A percentile compares a stretch with the other conserved stretches of the same genome.
These are phyloP conservation scores for Enteromius trimaculatus DNA, from an alignment of 2,797 vertebrate species.

Conservation along the genomic window DNA sequence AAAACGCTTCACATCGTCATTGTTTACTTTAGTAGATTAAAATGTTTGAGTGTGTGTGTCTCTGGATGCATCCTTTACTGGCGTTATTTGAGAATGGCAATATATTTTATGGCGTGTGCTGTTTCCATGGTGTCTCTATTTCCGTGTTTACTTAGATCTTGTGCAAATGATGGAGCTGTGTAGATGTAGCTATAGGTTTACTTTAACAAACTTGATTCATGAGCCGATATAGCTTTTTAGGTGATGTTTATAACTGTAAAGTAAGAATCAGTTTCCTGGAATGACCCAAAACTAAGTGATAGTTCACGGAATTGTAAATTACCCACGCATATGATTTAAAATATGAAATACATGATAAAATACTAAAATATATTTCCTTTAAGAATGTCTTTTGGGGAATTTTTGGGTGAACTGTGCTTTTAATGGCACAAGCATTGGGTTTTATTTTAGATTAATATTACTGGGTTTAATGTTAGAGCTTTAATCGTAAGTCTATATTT, in stretches of 20 bases:
- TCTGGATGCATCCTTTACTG: slow-evolving; percentile 11
- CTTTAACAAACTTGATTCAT: neutral
- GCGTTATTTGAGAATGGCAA: slow-evolving; percentile 23
- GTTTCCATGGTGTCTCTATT: neutral
- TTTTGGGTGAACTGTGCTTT: too few species aligned
- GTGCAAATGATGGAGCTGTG: neutral
- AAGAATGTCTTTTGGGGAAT: neutral
- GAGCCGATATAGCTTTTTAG: neutral
- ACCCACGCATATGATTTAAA: neutral
- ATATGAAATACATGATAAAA: neutral
- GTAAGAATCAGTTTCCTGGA: neutral
- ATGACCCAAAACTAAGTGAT: neutral
- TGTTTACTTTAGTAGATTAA: slow-evolving; percentile 56
- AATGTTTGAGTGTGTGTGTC: slow-evolving; percentile 19
- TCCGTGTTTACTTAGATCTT: neutral
- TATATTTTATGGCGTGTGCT: slow-evolving; percentile 14
- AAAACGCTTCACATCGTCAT: slow-evolving; percentile 52
- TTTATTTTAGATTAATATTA: too few species aligned
- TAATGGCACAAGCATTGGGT: too few species aligned
- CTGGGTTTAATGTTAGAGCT: too few species aligned
- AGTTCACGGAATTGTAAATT: neutral
- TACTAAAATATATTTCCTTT: neutral
- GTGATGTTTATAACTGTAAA: neutral
- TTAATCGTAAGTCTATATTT: too few species aligned
- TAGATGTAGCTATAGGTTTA: neutral